Conservation (phyloP, 2,888 invertebrate species). For the Pharmacophagus antenor region DNA sequence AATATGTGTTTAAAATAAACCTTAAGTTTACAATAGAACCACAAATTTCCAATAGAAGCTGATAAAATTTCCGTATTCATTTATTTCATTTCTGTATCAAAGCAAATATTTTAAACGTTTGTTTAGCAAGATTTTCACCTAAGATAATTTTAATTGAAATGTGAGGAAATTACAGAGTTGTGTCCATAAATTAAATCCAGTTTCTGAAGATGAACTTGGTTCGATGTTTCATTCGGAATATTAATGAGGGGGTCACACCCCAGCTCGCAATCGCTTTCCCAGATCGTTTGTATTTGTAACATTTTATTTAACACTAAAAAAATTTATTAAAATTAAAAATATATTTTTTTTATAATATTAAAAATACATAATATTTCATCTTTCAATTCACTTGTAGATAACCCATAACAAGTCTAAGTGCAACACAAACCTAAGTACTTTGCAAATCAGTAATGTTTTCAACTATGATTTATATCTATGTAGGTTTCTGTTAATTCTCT, state of each 20-base stretch:
- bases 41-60: not conserved
- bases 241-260: slow-evolving; percentile 2
- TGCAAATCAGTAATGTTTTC: too few relatives aligned
- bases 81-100: not conserved
- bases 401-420: too few relatives aligned
- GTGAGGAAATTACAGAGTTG: not conserved
- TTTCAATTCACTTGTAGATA: too few relatives aligned
- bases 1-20: too few relatives aligned
- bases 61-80: not conserved
- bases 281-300: not conserved
- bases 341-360: not conserved
- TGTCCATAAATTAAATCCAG: slow-evolving; percentile 8
- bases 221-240: slow-evolving; percentile 11
- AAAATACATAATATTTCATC: too few relatives aligned
- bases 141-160: not conserved
- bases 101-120: not conserved
- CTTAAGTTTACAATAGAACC: too few relatives aligned
- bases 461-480: too few relatives aligned
- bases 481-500: too few relatives aligned
- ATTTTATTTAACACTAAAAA: not conserved
- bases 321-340: not conserved
- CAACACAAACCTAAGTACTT: too few relatives aligned
- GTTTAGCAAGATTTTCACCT: not conserved
- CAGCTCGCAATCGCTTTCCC: not conserved
- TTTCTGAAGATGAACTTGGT: slow-evolving; percentile 16